Base-by-base conservation (phyloP, 2,797 vertebrate genomes). In the Myotis findleyi region DNA sequence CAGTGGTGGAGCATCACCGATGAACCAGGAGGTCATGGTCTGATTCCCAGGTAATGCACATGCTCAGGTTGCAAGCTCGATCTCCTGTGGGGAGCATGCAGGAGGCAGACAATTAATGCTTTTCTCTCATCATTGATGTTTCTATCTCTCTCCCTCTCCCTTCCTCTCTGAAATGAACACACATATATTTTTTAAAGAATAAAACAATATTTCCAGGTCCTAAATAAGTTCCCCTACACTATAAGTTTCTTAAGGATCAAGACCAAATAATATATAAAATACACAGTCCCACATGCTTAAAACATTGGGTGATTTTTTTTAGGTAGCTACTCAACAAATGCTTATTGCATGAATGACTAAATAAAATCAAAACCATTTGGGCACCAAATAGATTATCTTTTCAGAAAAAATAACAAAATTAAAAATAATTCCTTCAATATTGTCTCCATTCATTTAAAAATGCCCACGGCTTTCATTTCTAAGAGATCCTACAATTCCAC, bases 321-420 rank as follows among this genome's bases (percentile, higher is more conserved):
- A 83, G n/a, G 18, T 14, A 91, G 59, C 62, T 83, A 88, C 36
- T 84, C 53, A 84, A 79, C 71, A 95, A 64, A 72, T 49, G 18
- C 30, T 90, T 76, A 27, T 23, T 75, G 69, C 90, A 62, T 93
- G 75, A 81, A 75, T 38, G 30, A 73, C 23, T 44, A n/a, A 87
- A 51, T 71, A 77, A 93, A 44, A 62, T 75, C 59, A 69, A 95
- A 95, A 81, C 7, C 18, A 69, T 47, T 30, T 81, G 16, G 36
- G 38, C 41, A 75, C 14, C 76, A 92, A 87, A 44, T 51, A 75
- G 25, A 72, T 51, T 6, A 77, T 66, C 6, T 69, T 80, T 71
- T 83, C 27, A 91, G 25, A 77, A 66, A 66, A 71, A 91, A 71
- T 83, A n/a, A 72, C 18, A 76, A 62, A 71, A 69, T 44, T 30